Evolutionary conservation across 2,888 invertebrate species (phyloP).

Genomic region (Mongoloraphidia duomilia): DNA sequence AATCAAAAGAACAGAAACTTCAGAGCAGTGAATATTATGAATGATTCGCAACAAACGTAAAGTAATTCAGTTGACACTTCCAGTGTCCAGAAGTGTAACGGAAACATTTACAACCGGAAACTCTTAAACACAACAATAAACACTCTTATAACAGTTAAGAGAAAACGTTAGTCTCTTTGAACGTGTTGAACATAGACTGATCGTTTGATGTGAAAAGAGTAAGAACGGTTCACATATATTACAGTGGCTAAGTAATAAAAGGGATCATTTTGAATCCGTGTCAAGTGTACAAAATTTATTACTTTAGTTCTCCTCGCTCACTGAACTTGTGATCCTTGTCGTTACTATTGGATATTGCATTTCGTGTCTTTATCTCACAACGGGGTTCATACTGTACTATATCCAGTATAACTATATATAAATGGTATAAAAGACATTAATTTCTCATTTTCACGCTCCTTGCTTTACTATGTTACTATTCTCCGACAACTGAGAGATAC

Average conservation of each 20-base stretch:
- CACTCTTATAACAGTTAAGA: background rate
- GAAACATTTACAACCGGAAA: no score
- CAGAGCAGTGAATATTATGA: no score
- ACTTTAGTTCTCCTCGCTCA: slow-evolving; percentile 23
- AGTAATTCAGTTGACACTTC: no score
- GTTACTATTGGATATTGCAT: slow-evolving; percentile 3
- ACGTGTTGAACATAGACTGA: background rate
- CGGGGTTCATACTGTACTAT: background rate
- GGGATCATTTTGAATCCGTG: slow-evolving; percentile 37
- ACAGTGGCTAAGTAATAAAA: slow-evolving; percentile 32
- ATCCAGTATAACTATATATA: background rate
- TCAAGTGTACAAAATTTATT: slow-evolving; percentile 39
- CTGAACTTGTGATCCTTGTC: slow-evolving; percentile 13
- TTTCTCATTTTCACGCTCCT: slow-evolving; percentile 13
- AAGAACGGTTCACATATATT: no score
- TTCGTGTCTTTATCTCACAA: background rate
- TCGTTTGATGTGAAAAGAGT: background rate
- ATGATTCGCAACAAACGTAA: no score
- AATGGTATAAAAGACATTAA: slow-evolving; percentile 12
- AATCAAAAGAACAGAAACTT: no score
- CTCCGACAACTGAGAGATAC: no score
- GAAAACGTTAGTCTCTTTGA: background rate
- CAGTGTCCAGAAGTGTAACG: no score
- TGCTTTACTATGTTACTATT: no score
- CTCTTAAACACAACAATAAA: no score